Base-by-base conservation (phyloP, 2,888 invertebrate species). In the Caenorhabditis macrosperma region DNA sequence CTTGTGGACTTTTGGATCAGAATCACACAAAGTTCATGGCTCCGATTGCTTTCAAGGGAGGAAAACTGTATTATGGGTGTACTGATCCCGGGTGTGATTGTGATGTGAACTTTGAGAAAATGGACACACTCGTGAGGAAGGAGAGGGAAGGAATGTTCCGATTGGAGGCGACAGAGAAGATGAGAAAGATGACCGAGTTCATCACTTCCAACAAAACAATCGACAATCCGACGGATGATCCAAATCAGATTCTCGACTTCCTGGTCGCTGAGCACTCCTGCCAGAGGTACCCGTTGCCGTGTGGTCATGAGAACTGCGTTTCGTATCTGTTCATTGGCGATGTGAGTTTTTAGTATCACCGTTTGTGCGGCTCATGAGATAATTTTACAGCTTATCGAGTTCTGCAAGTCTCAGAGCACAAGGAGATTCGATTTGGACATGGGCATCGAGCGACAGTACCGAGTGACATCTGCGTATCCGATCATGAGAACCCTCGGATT, bases 381-480 rank as follows among this genome's bases (percentile, higher is more conserved):
- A n/a, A n/a, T 38, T 26, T 52, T 22, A 7, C 72, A 72, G 72
- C 26, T 72, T 2, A 38, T 64, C 24, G 72, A 72, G 41, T 72
- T 55, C 30, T 64, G 48, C 35, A 24, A n/a, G 0, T 33, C 46
- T 22, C 48, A 26, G 33, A 57, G 61, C 64, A 26, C 5, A 6
- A 55, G 64, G 30, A 26, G 55, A 20, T 72, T 64, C 26, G 57
- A 72, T 9, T 12, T 63, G 64, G 50, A 72, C 26, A 46, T 72
- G 35, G 72, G 72, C 38, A 33, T 64, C n/a, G 72, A 72, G 35
- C 54, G 64, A 30, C 72, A 72, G 41, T 64, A 57, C 35, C 55
- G 72, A 55, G 72, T 72, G 10, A 24, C 64, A 22, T 46, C 35
- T 17, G 24, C 72, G 5, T 72, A 35, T 35, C 72, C 72, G n/a